phyloP scores from a whole-genome alignment of 1,140 invertebrate species.

The Homalodisca vitripennis region DNA sequence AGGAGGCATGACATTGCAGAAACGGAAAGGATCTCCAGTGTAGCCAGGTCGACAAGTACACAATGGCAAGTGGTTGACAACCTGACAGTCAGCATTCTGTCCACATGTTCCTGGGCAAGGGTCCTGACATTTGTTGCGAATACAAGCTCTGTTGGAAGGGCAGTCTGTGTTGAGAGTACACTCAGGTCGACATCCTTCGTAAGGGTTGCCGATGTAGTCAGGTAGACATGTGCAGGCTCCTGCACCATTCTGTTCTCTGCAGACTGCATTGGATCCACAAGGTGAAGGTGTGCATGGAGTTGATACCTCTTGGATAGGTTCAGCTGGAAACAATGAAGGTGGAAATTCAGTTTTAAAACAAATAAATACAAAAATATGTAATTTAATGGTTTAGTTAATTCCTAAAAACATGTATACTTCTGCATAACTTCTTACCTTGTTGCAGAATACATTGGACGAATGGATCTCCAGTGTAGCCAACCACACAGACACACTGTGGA shows the following conservation, averaged over 20 bases:
- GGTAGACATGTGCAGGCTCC: conserved; percentile 64
- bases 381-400: no score
- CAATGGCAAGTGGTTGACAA: conserved; percentile 64
- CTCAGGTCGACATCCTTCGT: conserved; percentile 62
- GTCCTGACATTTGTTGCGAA: conserved; percentile 64
- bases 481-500: conserved; percentile 59
- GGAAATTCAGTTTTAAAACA: not conserved
- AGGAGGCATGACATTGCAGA: conserved; percentile 42
- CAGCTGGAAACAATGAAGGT: conserved; percentile 33
- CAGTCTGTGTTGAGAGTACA: conserved; percentile 67
- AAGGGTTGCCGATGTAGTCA: conserved; percentile 53
- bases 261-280: conserved; percentile 69
- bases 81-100: conserved; percentile 62
- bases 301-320: conserved; percentile 35
- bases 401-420: no score
- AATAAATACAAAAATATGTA: no score
- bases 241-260: conserved; percentile 62
- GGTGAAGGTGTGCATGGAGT: conserved; percentile 64
- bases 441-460: conserved; percentile 53
- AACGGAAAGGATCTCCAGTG: conserved; percentile 65
- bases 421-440: conserved; percentile 38
- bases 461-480: conserved; percentile 59
- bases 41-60: conserved; percentile 63
- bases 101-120: conserved; percentile 69
- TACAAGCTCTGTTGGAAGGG: conserved; percentile 58